Evolutionary conservation across 2,888 invertebrate genomes (phyloP), one percentile per base, ranked within the genome.

Genomic region (Maniola hyperantus): DNA sequence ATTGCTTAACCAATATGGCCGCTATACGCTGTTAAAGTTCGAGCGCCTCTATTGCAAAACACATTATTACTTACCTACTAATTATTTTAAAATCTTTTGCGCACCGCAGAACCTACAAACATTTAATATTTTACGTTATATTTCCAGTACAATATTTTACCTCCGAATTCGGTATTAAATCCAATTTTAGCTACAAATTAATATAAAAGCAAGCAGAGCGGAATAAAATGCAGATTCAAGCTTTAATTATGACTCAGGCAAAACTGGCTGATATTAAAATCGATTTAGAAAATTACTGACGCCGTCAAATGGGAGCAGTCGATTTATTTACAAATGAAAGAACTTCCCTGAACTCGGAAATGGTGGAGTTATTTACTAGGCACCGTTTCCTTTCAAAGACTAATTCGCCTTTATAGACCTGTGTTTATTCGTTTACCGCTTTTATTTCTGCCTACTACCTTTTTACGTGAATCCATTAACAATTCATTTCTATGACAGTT

Each of bases 261-360:
- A 70, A 69, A 69, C 64, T 55, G 50, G 62, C 66, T 55, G 69
- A 66, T 60, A 65, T 69, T 68, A 71, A 71, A 66, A 71, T 69
- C 69, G 63, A 66, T 71, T 71, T 59, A 67, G 62, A 65, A 71
- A 68, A 71, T 71, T 69, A 69, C 68, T 48, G 66, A 53, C 70
- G 61, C 51, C 61, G 44, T 50, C 55, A 50, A 66, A 66, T 34
- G 68, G 55, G 48, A 64, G 54, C 66, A 62, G 36, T 64, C 66
- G 68, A 69, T 71, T 71, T 65, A 65, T 71, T 69, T 71, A 65
- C 66, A 57, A 65, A 67, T 58, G 69, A 66, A 71, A 55, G 36
- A 68, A 66, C 65, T 66, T 69, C 60, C 51, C 34, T 50, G 15
- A n/a, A 39, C 10, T 50, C 53, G 64, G 50, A 59, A 68, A 58